phyloP scores from a whole-genome alignment of 1,140 invertebrate species.

The Popillia japonica region DNA sequence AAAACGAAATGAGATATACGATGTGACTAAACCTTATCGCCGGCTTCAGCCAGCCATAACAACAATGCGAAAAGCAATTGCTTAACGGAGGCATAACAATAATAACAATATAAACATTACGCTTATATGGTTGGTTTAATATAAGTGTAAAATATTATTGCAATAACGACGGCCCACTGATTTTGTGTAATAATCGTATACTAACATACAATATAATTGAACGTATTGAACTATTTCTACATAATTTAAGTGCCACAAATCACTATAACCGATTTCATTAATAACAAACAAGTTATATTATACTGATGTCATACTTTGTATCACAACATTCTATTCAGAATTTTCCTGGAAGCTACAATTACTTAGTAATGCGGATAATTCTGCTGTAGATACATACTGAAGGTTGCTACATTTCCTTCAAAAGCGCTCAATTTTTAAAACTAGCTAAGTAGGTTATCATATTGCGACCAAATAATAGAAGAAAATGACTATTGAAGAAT shows the following conservation, averaged over 20 bases:
- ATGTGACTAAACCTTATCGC: neutral
- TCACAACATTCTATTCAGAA: neutral
- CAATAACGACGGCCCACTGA: neutral
- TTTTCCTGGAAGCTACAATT: neutral
- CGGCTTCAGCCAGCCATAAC: neutral
- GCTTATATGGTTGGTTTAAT: neutral
- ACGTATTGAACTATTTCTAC: neutral
- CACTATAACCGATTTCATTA: neutral
- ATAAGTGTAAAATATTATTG: neutral
- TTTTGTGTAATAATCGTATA: slow-evolving; percentile 16
- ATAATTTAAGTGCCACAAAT: slow-evolving; percentile 14
- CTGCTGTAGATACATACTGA: too few species aligned
- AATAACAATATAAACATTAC: neutral
- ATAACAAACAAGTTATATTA: neutral
- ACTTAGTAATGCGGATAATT: too few species aligned
- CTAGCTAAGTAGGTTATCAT: too few species aligned
- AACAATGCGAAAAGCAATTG: neutral
- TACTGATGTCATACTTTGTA: neutral
- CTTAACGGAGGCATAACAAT: neutral
- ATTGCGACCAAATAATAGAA: too few species aligned
- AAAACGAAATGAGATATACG: neutral
- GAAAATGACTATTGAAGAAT: too few species aligned
- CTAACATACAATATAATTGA: neutral
- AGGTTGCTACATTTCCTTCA: too few species aligned
- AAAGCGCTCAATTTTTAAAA: too few species aligned